Evolutionary conservation across 1,140 invertebrate species (phyloP).

Genomic region (Formica selysi): DNA sequence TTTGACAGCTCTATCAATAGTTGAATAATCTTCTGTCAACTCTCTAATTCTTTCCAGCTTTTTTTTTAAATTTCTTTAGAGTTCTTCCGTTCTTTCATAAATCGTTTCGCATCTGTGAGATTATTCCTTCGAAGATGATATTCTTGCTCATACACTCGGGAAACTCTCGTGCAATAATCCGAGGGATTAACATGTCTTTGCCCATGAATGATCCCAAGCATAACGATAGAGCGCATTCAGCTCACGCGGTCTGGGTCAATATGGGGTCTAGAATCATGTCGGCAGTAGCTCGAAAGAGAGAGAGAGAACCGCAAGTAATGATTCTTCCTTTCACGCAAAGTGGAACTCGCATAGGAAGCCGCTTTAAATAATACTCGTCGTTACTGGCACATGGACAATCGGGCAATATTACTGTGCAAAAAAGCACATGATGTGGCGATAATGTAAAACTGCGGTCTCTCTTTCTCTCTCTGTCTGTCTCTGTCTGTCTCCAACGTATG

Average conservation of each 20-base stretch:
- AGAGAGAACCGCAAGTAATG: constrained; percentile 54
- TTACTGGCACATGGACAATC: constrained; percentile 56
- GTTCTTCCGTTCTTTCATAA: not conserved
- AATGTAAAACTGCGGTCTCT: constrained; percentile 5
- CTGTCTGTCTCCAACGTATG: not conserved
- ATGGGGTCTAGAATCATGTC: constrained; percentile 23
- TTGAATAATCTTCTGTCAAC: too few species aligned
- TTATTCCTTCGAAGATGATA: not conserved
- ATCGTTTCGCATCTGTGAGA: not conserved
- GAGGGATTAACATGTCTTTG: constrained; percentile 5
- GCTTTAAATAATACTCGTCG: constrained; percentile 52
- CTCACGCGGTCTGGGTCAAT: constrained; percentile 54
- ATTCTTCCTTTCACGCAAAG: constrained; percentile 60
- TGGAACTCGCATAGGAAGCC: constrained; percentile 48
- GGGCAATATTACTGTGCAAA: constrained; percentile 12
- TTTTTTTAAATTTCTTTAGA: not conserved
- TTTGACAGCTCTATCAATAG: not conserved
- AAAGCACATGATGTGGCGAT: not conserved
- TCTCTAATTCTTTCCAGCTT: too few species aligned
- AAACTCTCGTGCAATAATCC: constrained; percentile 6
- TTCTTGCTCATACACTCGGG: not conserved
- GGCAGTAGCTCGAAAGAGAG: constrained; percentile 26
- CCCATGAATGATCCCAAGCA: constrained; percentile 7
- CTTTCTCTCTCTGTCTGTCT: not conserved
- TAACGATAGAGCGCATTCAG: constrained; percentile 5